Conservation (phyloP, 2,888 invertebrate species). For the Zootermopsis nevadensis region DNA sequence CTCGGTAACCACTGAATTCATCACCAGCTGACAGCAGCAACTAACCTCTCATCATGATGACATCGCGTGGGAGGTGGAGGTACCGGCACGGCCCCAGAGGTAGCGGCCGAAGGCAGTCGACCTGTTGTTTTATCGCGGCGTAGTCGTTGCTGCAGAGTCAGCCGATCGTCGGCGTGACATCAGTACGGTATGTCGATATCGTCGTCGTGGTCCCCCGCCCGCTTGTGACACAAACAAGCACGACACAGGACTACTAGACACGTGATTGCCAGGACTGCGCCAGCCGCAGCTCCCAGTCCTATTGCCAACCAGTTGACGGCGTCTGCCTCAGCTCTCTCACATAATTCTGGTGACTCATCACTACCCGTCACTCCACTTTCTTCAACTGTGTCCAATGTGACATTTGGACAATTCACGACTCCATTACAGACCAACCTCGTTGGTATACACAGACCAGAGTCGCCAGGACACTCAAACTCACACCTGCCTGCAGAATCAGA, state of each 20-base stretch:
- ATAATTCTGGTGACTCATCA: constrained; percentile 83
- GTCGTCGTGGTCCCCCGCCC: constrained; percentile 67
- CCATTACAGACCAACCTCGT: constrained; percentile 88
- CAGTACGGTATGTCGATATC: constrained; percentile 74
- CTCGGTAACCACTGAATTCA: constrained; percentile 3
- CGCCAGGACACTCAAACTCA: constrained; percentile 89
- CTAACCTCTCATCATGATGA: not conserved
- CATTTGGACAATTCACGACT: constrained; percentile 85
- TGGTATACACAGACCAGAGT: constrained; percentile 85
- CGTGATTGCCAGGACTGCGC: constrained; percentile 68
- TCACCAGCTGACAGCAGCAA: constrained; percentile 29
- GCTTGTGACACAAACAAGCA: constrained; percentile 70
- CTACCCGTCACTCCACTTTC: constrained; percentile 64
- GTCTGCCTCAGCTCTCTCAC: constrained; percentile 66
- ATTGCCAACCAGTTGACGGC: constrained; percentile 73
- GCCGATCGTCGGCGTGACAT: constrained; percentile 54
- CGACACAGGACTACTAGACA: constrained; percentile 72
- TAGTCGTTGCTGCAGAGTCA: constrained; percentile 14
- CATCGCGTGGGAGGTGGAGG: not conserved
- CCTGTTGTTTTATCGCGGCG: constrained; percentile 16
- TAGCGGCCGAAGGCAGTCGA: not conserved
- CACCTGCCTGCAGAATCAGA: constrained; percentile 70
- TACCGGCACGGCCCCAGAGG: not conserved
- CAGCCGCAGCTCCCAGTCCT: constrained; percentile 71
- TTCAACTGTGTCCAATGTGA: constrained; percentile 63